Evolutionary conservation across 2,797 vertebrate species (phyloP).

Genomic region (Gypaetus barbatus): DNA sequence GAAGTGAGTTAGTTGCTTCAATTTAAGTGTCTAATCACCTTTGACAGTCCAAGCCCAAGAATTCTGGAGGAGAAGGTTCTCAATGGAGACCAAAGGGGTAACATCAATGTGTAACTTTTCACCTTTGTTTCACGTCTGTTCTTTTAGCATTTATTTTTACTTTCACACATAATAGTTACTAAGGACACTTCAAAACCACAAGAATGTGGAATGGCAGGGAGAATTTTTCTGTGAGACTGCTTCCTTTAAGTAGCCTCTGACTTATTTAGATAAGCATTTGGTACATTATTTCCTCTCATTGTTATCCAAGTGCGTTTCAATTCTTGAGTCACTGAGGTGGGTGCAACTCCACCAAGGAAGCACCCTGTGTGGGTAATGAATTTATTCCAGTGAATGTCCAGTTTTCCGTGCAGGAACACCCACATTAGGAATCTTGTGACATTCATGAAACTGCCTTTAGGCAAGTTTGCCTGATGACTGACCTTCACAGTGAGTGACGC

Average conservation of each 20-base stretch:
- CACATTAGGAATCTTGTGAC: not conserved
- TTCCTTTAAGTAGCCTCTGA: not conserved
- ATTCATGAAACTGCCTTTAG: not conserved
- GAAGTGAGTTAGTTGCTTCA: not conserved
- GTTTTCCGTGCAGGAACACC: not conserved
- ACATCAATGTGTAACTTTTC: not conserved
- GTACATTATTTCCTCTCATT: not conserved
- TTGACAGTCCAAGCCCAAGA: not conserved
- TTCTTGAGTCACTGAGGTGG: not conserved
- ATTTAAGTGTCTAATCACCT: not conserved
- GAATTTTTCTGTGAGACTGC: not conserved
- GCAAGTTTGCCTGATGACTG: not conserved
- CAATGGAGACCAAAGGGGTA: not conserved
- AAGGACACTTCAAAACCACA: not conserved
- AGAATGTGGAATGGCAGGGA: not conserved
- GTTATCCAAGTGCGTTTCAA: not conserved
- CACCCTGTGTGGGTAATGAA: not conserved
- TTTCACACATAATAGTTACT: not conserved
- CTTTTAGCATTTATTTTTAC: not conserved
- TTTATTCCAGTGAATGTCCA: not conserved
- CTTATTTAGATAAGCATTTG: not conserved
- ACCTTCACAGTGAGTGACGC: not conserved
- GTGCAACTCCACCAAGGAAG: not conserved
- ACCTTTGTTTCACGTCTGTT: not conserved
- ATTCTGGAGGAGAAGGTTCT: not conserved